Conservation (phyloP, 1,140 invertebrate species). For the Globodera rostochiensis region DNA sequence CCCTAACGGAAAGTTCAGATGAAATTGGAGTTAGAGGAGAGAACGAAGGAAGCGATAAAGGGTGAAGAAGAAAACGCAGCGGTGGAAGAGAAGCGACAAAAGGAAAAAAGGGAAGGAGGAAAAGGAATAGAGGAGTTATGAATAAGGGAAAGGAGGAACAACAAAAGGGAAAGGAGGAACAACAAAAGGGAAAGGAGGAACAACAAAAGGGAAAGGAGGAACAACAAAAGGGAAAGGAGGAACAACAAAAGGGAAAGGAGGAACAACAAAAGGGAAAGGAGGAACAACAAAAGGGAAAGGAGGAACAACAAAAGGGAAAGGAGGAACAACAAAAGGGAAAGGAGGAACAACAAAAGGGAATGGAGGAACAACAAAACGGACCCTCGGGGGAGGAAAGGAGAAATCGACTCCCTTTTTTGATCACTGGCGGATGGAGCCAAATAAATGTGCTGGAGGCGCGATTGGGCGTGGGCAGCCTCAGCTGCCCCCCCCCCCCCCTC, state of each 20-base stretch:
- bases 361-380: background rate
- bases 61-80: background rate
- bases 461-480: too few species aligned
- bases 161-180: background rate
- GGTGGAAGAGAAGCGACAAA: too few species aligned
- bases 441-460: background rate
- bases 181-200: background rate
- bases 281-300: background rate
- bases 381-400: background rate
- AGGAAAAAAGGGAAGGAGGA: background rate
- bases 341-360: background rate
- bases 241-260: background rate
- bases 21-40: background rate
- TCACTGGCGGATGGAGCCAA: background rate
- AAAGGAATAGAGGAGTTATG: background rate
- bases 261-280: background rate
- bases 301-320: background rate
- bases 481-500: too few species aligned
- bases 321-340: background rate
- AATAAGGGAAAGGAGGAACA: background rate
- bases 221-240: background rate
- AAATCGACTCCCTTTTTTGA: background rate
- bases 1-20: background rate
- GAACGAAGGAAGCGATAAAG: background rate
- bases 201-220: background rate